Percentiles rank a stretch among this genome's conserved stretches.
Conservation (phyloP, 2,113 vertebrate species). For the Aplodontia rufa region DNA sequence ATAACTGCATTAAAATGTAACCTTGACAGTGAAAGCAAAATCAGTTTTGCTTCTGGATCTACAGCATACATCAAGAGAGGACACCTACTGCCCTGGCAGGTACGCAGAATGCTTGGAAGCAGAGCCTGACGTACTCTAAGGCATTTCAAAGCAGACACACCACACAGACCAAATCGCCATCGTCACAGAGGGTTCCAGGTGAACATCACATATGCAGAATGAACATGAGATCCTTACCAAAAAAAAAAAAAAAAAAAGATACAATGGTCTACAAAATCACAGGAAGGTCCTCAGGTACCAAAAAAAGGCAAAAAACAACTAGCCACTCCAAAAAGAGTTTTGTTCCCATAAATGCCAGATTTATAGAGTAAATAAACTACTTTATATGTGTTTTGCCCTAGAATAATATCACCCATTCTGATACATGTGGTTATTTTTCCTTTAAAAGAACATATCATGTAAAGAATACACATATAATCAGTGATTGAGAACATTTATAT, state of each 20-base stretch:
- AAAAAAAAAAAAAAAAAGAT: not conserved
- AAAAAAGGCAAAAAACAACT: conserved; percentile 38
- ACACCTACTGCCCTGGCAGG: conserved; percentile 31
- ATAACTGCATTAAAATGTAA: conserved; percentile 17
- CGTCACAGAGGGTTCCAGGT: not conserved
- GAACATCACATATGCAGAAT: conserved; percentile 47
- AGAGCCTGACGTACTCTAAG: conserved; percentile 55
- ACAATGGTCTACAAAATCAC: conserved; percentile 51
- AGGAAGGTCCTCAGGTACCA: conserved; percentile 32
- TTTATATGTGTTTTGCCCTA: conserved; percentile 38
- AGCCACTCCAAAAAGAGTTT: conserved; percentile 43
- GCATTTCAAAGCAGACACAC: conserved; percentile 72
- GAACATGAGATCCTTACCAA: not conserved
- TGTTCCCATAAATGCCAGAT: conserved; percentile 60
- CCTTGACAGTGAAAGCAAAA: conserved; percentile 18
- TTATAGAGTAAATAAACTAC: conserved; percentile 2
- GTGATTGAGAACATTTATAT: conserved; percentile 41
- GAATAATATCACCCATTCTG: conserved; percentile 47
- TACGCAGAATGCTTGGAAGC: not conserved
- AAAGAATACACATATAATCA: conserved; percentile 50
- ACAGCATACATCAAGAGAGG: conserved; percentile 53
- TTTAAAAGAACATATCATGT: conserved; percentile 54
- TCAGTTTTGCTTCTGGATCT: conserved; percentile 48
- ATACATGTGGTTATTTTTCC: conserved; percentile 41
- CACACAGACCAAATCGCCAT: not conserved